Base-by-base conservation (phyloP, 2,888 invertebrate genomes). In the Xylota segnis region DNA sequence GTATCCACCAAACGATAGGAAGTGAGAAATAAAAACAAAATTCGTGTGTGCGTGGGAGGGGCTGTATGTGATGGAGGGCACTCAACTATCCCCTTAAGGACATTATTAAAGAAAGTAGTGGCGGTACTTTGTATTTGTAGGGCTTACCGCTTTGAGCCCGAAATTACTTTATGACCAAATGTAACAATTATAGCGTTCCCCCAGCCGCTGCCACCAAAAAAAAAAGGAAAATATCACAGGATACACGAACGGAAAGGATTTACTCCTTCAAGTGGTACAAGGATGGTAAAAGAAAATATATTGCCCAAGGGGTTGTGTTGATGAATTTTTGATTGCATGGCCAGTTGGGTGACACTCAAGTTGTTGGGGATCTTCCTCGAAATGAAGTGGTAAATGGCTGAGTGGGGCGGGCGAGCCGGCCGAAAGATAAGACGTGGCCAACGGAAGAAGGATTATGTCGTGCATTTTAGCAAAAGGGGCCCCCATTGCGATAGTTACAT, bases 141-240 rank as follows among this genome's bases (percentile, higher is more conserved):
- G 83, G 47, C 79, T 79, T 79, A 74, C 72, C 56, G 79, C 61
- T 65, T 75, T 58, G 79, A 61, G 79, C 70, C 74, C 47, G 43
- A 79, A 81, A 84, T 84, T 84, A 79, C 79, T 84, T 75, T 79
- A 84, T 79, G 83, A 75, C 74, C 79, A 10, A 84, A 79, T 79
- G 76, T 82, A 79, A 79, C 79, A 84, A 84, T 84, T 79, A 84
- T 70, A 74, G 70, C 50, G 50, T 18, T 27, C 34, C 6, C 9
- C 7, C 4, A 7, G 59, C 58, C 27, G 50, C 6, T 0, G 37
- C 47, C 4, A 32, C 37, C 34, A 32, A 7, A 76, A 52, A 59
- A 56, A 10, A 34, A 56, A 34, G 47, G 40, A 32, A 10, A 52
- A 9, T 5, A 52, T 34, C 5, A 16, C 4, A 66, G 65, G 23